These are phyloP conservation scores for Liasis olivaceus DNA, from an alignment of 2,797 vertebrate genomes.

Conservation along the genomic window DNA sequence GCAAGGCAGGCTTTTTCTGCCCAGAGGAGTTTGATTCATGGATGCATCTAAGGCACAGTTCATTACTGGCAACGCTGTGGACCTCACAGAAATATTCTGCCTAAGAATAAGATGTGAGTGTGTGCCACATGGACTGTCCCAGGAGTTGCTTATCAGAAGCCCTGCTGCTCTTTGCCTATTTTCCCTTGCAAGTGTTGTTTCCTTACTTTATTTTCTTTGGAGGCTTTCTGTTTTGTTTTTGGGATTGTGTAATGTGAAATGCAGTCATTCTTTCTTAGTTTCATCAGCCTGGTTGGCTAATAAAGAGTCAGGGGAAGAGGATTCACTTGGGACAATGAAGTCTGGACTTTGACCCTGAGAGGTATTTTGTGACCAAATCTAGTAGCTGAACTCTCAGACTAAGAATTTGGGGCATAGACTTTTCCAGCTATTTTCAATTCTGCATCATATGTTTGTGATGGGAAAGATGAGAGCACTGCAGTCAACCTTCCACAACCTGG, in stretches of 20 bases:
- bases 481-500: neutral
- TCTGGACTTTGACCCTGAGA: neutral
- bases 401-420: neutral
- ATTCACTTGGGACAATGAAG: neutral
- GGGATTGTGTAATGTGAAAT: neutral
- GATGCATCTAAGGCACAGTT: neutral
- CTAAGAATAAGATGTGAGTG: neutral
- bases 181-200: constrained; percentile 15
- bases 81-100: constrained; percentile 14
- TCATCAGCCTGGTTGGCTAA: neutral
- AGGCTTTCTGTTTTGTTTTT: constrained; percentile 22
- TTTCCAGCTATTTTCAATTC: neutral
- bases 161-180: constrained; percentile 6
- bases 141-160: neutral
- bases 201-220: constrained; percentile 23
- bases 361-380: neutral
- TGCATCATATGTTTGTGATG: neutral
- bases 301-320: neutral
- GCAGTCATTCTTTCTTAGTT: neutral
- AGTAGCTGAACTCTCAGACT: neutral
- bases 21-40: constrained; percentile 10
- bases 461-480: neutral
- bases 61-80: neutral
- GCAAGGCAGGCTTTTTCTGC: neutral
- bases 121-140: neutral